Evolutionary conservation across 2,113 vertebrate species (phyloP), one percentile per base, ranked within the genome.

Genomic region (Vireo altiloquus): DNA sequence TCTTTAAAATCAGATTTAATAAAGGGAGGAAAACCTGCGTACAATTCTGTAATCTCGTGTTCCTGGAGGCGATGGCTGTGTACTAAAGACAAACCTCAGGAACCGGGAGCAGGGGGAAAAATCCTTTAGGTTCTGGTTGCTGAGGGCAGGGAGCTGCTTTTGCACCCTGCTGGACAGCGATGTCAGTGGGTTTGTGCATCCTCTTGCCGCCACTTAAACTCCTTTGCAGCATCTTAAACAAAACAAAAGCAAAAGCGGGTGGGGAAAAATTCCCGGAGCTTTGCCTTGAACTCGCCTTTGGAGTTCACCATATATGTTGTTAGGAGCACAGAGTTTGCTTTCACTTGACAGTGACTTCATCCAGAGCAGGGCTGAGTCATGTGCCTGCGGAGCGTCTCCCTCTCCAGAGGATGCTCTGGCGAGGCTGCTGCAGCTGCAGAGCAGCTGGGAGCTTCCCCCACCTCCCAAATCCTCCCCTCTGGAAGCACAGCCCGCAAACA

Each of bases 291-390:
- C 94, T 96, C 17, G 14, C 6, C 0, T 87, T 54, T 25, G 30
- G 63, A 87, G 90, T 94, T 96, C 89, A 91, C 94, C 37, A 61
- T 80, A 84, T 78, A 92, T 74, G 93, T 75, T 94, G 94, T 68
- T 92, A 82, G 94, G 82, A 78, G 87, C 53, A 84, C 71, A 56
- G 17, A 59, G 64, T 96, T 97, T 68, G 88, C 89, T 92, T 93
- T 91, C 53, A 54, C 89, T 94, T 74, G 90, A 87, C 74, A 71
- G 94, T 97, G 96, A 97, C 95, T 95, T 97, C 96, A 96, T 94
- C 90, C 94, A 82, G 94, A 93, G 54, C 23, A 47, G 78, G 92
- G 82, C 64, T 97, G 97, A 97, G 95, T 98, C 97, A 97, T 37
- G 18, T 6, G 70, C 77, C 61, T 75, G 9, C 64, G 80, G 91